Base-by-base conservation (phyloP, 2,797 vertebrate species). In the Sciaenops ocellatus region DNA sequence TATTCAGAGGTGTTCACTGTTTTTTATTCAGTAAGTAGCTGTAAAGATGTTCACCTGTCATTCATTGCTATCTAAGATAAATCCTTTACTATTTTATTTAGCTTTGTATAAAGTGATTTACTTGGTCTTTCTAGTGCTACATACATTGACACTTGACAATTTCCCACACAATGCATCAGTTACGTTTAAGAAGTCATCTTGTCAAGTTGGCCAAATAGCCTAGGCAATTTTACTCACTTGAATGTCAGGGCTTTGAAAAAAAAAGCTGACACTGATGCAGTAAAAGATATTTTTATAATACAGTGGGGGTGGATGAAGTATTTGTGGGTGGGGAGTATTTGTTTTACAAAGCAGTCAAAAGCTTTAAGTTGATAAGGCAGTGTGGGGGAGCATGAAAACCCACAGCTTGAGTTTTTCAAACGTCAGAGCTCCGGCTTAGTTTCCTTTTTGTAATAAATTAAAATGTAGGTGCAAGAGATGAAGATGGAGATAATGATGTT, bases 341-440 rank as follows among this genome's bases (percentile, higher is more conserved):
- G 30, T 69, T 85, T 82, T 63, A 59, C 17, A 68, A 75, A 84
- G 69, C 63, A 38, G 69, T 74, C 17, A 28, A 80, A 76, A 42
- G 76, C 60, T 57, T 56, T 13, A 0, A 1, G 62, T 24, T 74
- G 84, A 90, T 82, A 75, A 83, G 65, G 16, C 46, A 5, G 34
- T 28, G 57, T 61, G 75, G 22, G 60, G 50, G 69, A 63, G 71
- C 18, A 4, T 51, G 54, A 48, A 30, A 56, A 7, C 18, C 38
- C 13, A 38, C 76, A 42, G 38, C 22, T 13, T 50, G 0, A 56
- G 4, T 50, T 70, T 60, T 57, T 26, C 6, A 67, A 55, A 77
- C 73, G 48, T 54, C 46, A 83, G 48, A 12, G 12, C 7, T 34
- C n/a, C n/a, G 20, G 17, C 73, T 66, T 22, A 26, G 20, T 34